phyloP scores from a whole-genome alignment of 2,888 invertebrate genomes.

The Petrolisthes manimaculis region DNA sequence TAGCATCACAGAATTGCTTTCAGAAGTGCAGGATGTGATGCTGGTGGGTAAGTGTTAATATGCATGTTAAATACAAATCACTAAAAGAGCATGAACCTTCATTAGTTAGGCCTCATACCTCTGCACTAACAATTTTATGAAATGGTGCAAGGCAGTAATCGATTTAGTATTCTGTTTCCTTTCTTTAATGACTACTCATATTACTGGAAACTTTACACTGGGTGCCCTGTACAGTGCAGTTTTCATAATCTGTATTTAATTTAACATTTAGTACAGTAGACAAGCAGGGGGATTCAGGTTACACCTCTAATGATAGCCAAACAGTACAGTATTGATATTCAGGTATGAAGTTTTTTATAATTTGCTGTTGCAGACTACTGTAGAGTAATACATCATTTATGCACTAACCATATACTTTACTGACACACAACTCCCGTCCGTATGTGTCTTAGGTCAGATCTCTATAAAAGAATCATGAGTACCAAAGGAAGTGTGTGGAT shows the following conservation, averaged over 20 bases:
- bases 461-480: no score
- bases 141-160: no score
- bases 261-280: neutral
- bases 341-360: constrained; percentile 1
- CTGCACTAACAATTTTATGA: no score
- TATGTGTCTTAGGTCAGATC: no score
- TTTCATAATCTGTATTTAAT: neutral
- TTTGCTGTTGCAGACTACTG: no score
- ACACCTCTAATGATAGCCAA: neutral
- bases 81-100: neutral
- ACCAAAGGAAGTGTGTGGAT: no score
- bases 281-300: constrained; percentile 1
- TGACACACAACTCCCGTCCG: no score
- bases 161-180: no score
- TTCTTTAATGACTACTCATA: no score
- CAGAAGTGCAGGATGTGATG: neutral
- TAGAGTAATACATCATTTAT: no score
- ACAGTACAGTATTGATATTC: constrained; percentile 6
- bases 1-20: neutral
- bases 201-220: neutral
- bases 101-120: no score
- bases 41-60: constrained; percentile 1
- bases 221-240: neutral
- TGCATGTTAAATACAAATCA: constrained; percentile 4
- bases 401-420: no score